Conservation (phyloP, 2,797 vertebrate species). For the Buceros bicornis region DNA sequence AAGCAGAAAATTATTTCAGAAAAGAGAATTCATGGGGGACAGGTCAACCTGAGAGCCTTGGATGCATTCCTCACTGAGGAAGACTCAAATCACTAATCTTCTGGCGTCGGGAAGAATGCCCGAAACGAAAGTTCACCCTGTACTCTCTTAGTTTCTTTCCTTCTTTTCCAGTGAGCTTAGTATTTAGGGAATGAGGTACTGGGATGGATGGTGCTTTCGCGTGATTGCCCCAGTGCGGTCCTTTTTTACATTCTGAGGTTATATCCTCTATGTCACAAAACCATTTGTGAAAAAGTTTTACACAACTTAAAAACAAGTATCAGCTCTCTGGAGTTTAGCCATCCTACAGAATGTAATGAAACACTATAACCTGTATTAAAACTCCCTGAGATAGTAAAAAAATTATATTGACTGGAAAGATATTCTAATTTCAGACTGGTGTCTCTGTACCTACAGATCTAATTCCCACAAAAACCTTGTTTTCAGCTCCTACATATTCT, state of each 20-base stretch:
- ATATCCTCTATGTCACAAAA: not conserved
- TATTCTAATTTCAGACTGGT: constrained; percentile 19
- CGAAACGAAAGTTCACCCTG: not conserved
- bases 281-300: not conserved
- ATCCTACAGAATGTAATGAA: not conserved
- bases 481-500: constrained; percentile 25
- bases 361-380: not conserved
- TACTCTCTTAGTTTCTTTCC: not conserved
- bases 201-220: not conserved
- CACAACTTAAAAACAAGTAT: not conserved
- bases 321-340: constrained; percentile 1
- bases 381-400: constrained; percentile 27
- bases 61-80: not conserved
- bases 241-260: not conserved
- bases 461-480: not conserved
- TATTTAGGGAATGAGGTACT: not conserved
- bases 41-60: not conserved
- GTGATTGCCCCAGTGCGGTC: not conserved
- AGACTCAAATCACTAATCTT: not conserved
- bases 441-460: not conserved
- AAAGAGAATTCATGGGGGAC: constrained; percentile 21
- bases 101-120: not conserved
- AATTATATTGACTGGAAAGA: not conserved
- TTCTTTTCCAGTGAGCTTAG: not conserved
- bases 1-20: not conserved